A percentile compares a stretch with the other conserved stretches of the same genome.
Evolutionary conservation across 2,797 vertebrate genomes (phyloP).

Genomic region (Danio choprae): DNA sequence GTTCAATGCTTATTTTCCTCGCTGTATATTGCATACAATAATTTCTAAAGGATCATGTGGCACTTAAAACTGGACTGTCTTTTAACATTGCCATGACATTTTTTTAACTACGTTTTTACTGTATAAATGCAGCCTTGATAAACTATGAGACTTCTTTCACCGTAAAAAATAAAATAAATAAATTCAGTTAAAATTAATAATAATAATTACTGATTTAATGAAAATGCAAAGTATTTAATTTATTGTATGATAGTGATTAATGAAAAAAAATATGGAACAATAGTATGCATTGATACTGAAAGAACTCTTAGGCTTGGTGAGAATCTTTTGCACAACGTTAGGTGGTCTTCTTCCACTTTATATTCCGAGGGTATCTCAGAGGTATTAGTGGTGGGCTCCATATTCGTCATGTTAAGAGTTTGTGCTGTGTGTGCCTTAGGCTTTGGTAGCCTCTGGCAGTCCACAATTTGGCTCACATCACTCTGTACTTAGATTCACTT

Average conservation of each 20-base stretch:
- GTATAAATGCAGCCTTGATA: not conserved
- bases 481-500: not conserved
- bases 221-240: not conserved
- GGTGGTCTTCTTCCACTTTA: not conserved
- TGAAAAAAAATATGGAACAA: not conserved
- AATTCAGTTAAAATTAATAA: not conserved
- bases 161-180: not conserved
- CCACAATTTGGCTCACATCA: not conserved
- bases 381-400: not conserved
- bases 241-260: not conserved
- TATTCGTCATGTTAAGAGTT: slow-evolving; percentile 8
- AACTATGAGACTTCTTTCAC: not conserved
- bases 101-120: too few relatives aligned
- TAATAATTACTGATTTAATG: not conserved
- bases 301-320: not conserved
- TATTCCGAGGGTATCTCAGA: not conserved
- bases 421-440: not conserved
- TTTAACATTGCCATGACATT: too few relatives aligned
- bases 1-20: too few relatives aligned
- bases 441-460: not conserved
- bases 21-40: too few relatives aligned
- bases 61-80: too few relatives aligned
- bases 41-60: too few relatives aligned
- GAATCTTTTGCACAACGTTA: not conserved
- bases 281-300: not conserved